These are phyloP conservation scores for Myoxocephalus aenaeus DNA, from an alignment of 2,797 vertebrate species.

Conservation along the genomic window DNA sequence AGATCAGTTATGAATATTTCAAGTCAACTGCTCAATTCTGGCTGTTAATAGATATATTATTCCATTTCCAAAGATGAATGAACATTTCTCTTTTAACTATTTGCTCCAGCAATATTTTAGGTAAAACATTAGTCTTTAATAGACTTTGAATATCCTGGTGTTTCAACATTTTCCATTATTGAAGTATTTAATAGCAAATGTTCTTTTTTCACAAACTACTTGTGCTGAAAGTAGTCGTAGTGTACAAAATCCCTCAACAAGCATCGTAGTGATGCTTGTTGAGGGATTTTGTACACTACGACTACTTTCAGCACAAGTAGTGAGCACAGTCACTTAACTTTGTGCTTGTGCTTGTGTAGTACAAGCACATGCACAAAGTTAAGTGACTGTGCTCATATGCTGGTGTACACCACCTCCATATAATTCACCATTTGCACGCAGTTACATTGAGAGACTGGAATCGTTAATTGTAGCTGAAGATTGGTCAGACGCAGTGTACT, in stretches of 20 bases:
- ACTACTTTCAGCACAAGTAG: no score
- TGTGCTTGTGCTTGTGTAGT: no score
- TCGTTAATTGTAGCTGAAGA: not conserved
- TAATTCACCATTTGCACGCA: not conserved
- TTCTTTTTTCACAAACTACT: not conserved
- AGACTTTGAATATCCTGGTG: not conserved
- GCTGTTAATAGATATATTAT: not conserved
- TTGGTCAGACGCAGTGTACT: not conserved
- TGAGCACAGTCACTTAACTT: no score
- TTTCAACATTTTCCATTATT: not conserved
- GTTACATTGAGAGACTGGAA: not conserved
- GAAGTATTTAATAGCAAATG: not conserved
- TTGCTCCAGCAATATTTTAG: not conserved
- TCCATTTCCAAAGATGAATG: not conserved
- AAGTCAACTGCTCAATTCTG: constrained; percentile 21
- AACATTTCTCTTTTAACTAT: not conserved
- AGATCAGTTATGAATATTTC: constrained; percentile 13
- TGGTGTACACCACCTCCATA: not conserved
- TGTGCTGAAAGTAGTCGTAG: not conserved
- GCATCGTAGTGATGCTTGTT: no score
- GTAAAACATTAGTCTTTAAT: not conserved
- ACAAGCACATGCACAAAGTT: constrained; percentile 6
- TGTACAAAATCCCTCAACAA: constrained; percentile 11
- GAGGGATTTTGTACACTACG: no score
- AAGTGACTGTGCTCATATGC: not conserved